Base-by-base conservation (phyloP, 1,140 invertebrate species). In the Archivesica marissinica region DNA sequence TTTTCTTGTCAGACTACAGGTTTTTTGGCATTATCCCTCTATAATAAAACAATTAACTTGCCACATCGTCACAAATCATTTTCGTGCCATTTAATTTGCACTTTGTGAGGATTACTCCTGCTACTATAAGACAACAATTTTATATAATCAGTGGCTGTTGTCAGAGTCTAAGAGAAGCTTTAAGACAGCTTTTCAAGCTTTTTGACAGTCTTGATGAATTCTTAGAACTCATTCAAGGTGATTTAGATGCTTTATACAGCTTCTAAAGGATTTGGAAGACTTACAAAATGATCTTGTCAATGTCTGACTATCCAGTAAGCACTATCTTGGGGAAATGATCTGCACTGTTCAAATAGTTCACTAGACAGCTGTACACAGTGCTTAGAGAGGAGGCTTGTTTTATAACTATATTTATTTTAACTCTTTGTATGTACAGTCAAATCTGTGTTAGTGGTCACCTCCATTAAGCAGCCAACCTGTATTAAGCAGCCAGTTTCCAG, bases 31-130 rank as follows among this genome's bases (percentile, higher is more conserved):
- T 39, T 59, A 56, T 59, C 11, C 11, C 50, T 59, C 33, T 28
- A 76, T 59, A 39, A 56, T 56, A 56, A 76, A 76, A 76, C 74
- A 76, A 76, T 76, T 76, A 76, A 76, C 30, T 76, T 56, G 50
- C 54, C 28, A 47, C 30, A n/a, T 35, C 28, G 41, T 76, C 39
- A 17, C 41, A 72, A 72, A 72, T 72, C 35, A 72, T 72, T 44
- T 47, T 25, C 54, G 7, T 76, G 28, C 74, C 74, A 76, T 76
- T 76, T 39, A 76, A 56, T 76, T 59, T 76, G 38, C 50, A 39
- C 50, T 76, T 76, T 39, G 74, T 56, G 47, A 56, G 38, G 74
- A 76, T 76, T 76, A 59, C 50, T 52, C 30, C n/a, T n/a, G 11
- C 33, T 33, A 76, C 38, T 59, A 15, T 39, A 56, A 52, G 33